These are phyloP conservation scores for Pempheris klunzingeri DNA, from an alignment of 2,797 vertebrate species.

Conservation along the genomic window DNA sequence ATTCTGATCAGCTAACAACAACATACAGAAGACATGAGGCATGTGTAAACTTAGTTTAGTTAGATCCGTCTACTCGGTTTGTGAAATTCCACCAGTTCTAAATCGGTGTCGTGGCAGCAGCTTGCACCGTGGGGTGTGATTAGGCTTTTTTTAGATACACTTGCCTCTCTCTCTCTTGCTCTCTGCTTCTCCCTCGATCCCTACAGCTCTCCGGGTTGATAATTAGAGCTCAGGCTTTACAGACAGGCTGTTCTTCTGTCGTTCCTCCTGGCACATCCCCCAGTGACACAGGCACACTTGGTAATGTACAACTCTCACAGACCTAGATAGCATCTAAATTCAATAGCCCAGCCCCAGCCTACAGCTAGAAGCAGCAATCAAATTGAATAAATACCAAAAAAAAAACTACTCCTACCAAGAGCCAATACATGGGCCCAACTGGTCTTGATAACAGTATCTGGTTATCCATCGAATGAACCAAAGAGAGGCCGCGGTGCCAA, in stretches of 20 bases:
- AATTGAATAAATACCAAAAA: neutral
- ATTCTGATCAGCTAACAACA: slow-evolving; percentile 15
- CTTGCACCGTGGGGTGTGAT: slow-evolving; percentile 65
- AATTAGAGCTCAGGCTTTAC: slow-evolving; percentile 68
- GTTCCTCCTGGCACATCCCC: slow-evolving; percentile 42
- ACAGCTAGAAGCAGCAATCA: slow-evolving; percentile 3
- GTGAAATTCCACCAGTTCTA: slow-evolving; percentile 64
- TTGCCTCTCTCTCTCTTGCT: slow-evolving; percentile 22
- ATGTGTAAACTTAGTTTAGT: slow-evolving; percentile 6
- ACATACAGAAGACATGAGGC: neutral
- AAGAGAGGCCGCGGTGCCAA: slow-evolving; percentile 37
- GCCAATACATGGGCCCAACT: neutral
- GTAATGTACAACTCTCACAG: slow-evolving; percentile 30
- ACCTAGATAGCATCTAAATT: slow-evolving; percentile 19
- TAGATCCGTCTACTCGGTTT: slow-evolving; percentile 29
- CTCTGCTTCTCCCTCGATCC: slow-evolving; percentile 33
- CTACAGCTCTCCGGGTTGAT: slow-evolving; percentile 59
- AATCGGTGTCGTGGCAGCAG: slow-evolving; percentile 59
- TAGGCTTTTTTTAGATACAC: slow-evolving; percentile 68
- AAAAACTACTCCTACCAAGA: neutral
- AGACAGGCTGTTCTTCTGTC: slow-evolving; percentile 50
- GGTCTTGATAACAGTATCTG: slow-evolving; percentile 19
- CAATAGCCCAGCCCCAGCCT: neutral
- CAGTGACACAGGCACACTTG: slow-evolving; percentile 42
- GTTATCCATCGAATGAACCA: slow-evolving; percentile 31